Base-by-base conservation (phyloP, 1,140 invertebrate species). In the Phenacoccus solenopsis region DNA sequence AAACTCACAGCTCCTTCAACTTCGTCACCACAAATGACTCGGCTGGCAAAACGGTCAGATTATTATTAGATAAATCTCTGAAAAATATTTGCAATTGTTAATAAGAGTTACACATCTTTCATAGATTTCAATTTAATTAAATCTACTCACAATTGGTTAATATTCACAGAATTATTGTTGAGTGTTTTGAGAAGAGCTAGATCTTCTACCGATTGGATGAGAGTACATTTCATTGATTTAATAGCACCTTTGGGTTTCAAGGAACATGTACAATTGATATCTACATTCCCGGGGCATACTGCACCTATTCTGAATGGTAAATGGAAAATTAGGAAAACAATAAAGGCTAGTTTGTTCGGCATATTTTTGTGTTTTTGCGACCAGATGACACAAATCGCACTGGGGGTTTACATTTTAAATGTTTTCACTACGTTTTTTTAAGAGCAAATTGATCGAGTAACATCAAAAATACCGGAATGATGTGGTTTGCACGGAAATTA, bases 21-120 rank as follows among this genome's bases (percentile, higher is more conserved):
- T 5, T 64, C 16, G 12, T 24, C 2, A 64, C 2, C 21, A 22
- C 2, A 25, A 64, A 64, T 1, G 59, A 24, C 12, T 64, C 21
- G 9, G 10, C 12, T 4, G 22, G 59, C 10, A 64, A 20, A 64
- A 25, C 22, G 12, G 59, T 64, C 16, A 64, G 2, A 64, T 64
- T 64, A 16, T 64, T 64, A 22, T 64, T 20, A 10, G 59, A 64
- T 64, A 64, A 20, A 27, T 64, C 59, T 10, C 59, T 64, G 59
- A 5, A 59, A 16, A 49, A 64, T 64, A 25, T 10, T 24, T 24
- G 25, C 22, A 22, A 22, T 20, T 9, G 56, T 64, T 64, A 7
- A 64, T n/a, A n/a, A n/a, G n/a, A 64, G 2, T 64, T 25, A 64
- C 16, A 27, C 2, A 24, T 64, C 25, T 9, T 64, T 24, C 10